Base-by-base conservation (phyloP, 2,113 vertebrate species). In the Rhinoptilus africanus region DNA sequence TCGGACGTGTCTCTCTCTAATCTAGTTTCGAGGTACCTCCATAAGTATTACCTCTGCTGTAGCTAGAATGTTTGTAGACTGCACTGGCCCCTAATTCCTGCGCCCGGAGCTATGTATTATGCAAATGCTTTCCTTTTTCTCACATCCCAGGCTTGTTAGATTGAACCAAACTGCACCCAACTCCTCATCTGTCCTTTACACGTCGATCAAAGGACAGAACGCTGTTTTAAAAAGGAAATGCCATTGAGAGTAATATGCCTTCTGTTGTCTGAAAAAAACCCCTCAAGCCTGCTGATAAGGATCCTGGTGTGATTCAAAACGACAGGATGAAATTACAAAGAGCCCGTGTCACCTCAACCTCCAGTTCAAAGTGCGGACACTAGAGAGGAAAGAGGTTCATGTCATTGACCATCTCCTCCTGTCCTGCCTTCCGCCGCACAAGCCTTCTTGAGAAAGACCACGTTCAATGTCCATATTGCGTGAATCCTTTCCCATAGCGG, bases 161-260 rank as follows among this genome's bases (percentile, higher is more conserved):
- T 64, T 1, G 2, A 64, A 76, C 47, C 48, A 68, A 60, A 82
- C 77, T 62, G 62, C 57, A 75, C 34, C 21, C 39, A 56, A 14
- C 45, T 89, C 85, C n/a, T 94, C 62, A 76, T 69, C 87, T 73
- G 39, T 66, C 74, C 78, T 85, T 74, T 39, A 51, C 62, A 35
- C 0, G 0, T 26, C 67, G 64, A 96, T 91, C 91, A 97, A 95
- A 96, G 93, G 68, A 37, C 64, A 92, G 69, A 95, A 84, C 14
- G 37, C 75, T 91, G 75, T 73, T 97, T 95, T 83, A 53, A 80
- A 92, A 93, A 94, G 85, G 92, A 95, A 92, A 96, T 91, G 41
- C 94, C 85, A 66, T 53, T 86, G 79, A 90, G 72, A 39, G 39
- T 35, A 88, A 92, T 56, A 59, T 79, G 62, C 53, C 12, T 69